Evolutionary conservation across 2,113 vertebrate species (phyloP).

Genomic region (Tyrannus savana): DNA sequence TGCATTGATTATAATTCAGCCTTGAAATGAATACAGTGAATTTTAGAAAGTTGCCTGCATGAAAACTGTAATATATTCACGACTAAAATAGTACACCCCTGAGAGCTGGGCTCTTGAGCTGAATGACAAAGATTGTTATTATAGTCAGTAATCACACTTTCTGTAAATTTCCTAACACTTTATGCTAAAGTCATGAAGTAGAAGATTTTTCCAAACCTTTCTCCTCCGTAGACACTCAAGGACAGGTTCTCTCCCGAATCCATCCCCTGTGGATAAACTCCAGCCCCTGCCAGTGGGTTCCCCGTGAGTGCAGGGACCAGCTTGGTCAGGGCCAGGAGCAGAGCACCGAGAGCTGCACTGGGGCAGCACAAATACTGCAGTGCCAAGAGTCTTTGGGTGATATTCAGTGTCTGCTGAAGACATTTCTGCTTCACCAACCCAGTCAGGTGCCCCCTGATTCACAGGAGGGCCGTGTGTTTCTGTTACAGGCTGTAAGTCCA

Average conservation of each 20-base stretch:
- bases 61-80: not conserved
- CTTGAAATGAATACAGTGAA: constrained; percentile 1
- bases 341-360: not conserved
- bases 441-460: not conserved
- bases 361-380: not conserved
- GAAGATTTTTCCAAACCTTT: not conserved
- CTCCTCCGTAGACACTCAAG: not conserved
- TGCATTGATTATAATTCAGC: constrained; percentile 22
- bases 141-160: not conserved
- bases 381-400: not conserved
- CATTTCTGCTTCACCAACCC: not conserved
- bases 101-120: not conserved
- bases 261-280: not conserved
- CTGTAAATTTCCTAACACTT: not conserved
- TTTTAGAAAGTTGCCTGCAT: not conserved
- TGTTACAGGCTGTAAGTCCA: not conserved
- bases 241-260: not conserved
- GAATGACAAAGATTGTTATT: not conserved
- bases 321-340: not conserved
- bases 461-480: not conserved
- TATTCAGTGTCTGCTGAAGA: not conserved
- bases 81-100: not conserved
- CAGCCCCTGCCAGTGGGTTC: not conserved
- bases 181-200: not conserved
- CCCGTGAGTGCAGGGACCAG: not conserved